A percentile compares a stretch with the other conserved stretches of the same genome.
phyloP scores from a whole-genome alignment of 92 coral and sea anemone species.

The Diadumene lineata region DNA sequence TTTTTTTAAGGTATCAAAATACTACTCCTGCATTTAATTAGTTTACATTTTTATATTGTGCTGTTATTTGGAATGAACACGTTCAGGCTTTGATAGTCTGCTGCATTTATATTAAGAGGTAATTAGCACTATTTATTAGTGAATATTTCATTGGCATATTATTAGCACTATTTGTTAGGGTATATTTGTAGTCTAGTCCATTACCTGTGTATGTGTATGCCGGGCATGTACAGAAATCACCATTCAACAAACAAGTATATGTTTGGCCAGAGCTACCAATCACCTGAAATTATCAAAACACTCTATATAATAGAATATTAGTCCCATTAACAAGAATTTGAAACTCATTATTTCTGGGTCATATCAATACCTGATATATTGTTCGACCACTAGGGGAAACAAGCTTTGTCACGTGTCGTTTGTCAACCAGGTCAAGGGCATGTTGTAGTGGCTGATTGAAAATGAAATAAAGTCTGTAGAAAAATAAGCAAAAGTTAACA shows the following conservation, averaged over 20 bases:
- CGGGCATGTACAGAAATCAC: conserved; percentile 92
- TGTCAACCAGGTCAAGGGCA: conserved; percentile 83
- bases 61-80: too few relatives aligned
- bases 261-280: conserved; percentile 85
- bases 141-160: too few relatives aligned
- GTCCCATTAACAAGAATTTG: too few relatives aligned
- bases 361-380: conserved; percentile 65
- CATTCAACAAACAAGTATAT: conserved; percentile 73
- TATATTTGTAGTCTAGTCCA: background rate
- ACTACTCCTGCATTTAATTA: too few relatives aligned
- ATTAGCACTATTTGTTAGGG: too few relatives aligned
- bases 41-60: too few relatives aligned
- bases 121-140: too few relatives aligned
- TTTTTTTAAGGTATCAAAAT: too few relatives aligned
- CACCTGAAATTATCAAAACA: conserved; percentile 74
- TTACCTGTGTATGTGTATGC: conserved; percentile 94
- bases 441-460: conserved; percentile 71
- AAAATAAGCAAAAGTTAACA: conserved; percentile 11
- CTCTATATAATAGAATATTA: background rate
- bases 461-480: conserved; percentile 62
- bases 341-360: background rate
- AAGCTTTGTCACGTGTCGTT: conserved; percentile 60
- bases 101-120: too few relatives aligned
- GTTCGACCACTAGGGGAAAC: conserved; percentile 76
- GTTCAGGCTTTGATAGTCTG: too few relatives aligned